Conservation (phyloP, 2,113 vertebrate genomes). For the Dicerorhinus sumatrensis region DNA sequence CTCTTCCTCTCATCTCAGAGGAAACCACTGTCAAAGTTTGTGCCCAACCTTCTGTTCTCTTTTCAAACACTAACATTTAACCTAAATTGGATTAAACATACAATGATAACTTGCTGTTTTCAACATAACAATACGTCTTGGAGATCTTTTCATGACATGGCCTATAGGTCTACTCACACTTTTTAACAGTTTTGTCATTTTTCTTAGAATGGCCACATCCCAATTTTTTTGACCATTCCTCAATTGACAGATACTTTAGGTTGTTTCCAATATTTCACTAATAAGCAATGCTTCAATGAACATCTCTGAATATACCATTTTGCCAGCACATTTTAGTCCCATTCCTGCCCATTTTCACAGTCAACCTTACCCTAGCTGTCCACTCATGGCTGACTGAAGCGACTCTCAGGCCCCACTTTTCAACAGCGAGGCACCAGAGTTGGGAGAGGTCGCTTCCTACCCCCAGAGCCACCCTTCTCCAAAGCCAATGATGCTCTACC, state of each 20-base stretch:
- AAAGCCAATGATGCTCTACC: background rate
- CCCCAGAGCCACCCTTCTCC: too few relatives aligned
- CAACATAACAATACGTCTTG: background rate
- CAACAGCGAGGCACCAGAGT: background rate
- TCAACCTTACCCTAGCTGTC: background rate
- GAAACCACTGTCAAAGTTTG: background rate
- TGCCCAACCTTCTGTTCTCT: background rate
- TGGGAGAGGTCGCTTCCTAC: background rate
- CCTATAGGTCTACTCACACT: background rate
- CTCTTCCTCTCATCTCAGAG: background rate
- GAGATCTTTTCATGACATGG: background rate
- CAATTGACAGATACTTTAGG: background rate
- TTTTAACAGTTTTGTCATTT: background rate
- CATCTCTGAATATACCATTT: background rate
- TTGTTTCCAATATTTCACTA: background rate
- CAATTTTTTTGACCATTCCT: background rate
- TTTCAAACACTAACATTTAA: background rate
- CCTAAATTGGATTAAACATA: background rate
- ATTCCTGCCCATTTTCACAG: background rate
- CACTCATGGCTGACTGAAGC: background rate
- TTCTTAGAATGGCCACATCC: background rate
- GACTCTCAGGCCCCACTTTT: background rate
- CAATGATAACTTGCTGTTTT: background rate
- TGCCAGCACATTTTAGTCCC: background rate
- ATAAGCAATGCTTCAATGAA: background rate